These are phyloP conservation scores for Taxidea taxus DNA, from an alignment of 2,113 vertebrate species.

Conservation along the genomic window DNA sequence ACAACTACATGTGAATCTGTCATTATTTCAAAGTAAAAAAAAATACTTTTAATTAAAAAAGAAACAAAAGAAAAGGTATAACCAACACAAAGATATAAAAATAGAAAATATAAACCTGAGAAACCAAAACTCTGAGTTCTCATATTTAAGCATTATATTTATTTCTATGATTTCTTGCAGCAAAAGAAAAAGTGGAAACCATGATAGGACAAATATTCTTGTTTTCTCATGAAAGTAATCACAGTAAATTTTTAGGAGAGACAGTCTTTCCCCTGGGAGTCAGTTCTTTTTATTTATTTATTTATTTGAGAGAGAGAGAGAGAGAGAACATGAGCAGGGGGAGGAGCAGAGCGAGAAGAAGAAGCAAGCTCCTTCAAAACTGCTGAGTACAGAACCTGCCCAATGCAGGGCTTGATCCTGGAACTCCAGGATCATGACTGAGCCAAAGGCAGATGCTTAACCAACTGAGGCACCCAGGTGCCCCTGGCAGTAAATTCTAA, in stretches of 20 bases:
- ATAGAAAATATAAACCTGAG: background rate
- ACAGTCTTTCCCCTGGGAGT: background rate
- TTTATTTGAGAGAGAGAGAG: too few species aligned
- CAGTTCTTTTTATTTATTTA: background rate
- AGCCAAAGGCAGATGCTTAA: too few species aligned
- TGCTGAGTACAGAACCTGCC: too few species aligned
- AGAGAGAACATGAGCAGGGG: too few species aligned
- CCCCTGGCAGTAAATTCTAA: too few species aligned
- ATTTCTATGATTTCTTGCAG: background rate
- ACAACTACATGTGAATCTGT: background rate
- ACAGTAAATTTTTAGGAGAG: background rate
- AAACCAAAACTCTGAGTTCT: background rate
- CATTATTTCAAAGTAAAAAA: background rate
- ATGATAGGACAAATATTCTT: background rate
- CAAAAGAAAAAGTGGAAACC: background rate
- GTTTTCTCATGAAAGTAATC: background rate
- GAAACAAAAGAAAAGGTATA: conserved; percentile 9
- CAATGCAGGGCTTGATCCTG: too few species aligned
- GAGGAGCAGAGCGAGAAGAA: too few species aligned
- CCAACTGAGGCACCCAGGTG: too few species aligned
- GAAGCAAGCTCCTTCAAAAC: too few species aligned
- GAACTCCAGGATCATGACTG: too few species aligned
- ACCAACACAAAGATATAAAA: background rate
- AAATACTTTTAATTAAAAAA: background rate
- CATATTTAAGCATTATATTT: background rate